phyloP scores from a whole-genome alignment of 1,140 invertebrate genomes.

The Zaprionus lachaisei region DNA sequence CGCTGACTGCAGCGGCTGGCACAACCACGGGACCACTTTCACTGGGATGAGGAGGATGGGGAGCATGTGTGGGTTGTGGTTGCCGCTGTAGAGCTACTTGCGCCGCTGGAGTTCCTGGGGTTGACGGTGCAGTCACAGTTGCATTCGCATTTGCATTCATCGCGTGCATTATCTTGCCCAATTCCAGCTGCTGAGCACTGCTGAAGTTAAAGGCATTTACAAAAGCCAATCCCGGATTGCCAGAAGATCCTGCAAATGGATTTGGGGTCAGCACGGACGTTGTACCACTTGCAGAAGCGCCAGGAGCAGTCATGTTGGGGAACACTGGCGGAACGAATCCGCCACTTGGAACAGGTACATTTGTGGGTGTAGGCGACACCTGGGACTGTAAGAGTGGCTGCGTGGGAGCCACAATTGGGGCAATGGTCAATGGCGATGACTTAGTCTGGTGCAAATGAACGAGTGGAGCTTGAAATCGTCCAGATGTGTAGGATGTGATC shows the following conservation, averaged over 20 bases:
- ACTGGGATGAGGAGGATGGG: conserved; percentile 27
- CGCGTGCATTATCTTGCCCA: conserved; percentile 75
- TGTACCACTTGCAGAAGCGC: conserved; percentile 18
- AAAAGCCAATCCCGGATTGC: conserved; percentile 59
- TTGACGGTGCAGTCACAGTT: neutral
- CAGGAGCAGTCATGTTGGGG: conserved; percentile 48
- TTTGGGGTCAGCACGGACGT: conserved; percentile 75
- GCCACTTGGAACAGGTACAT: conserved; percentile 81
- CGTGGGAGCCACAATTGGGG: conserved; percentile 39
- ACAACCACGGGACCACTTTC: conserved; percentile 30
- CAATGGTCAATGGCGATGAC: conserved; percentile 64
- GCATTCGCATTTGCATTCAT: conserved; percentile 46
- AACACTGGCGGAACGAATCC: conserved; percentile 73
- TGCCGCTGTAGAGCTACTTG: conserved; percentile 12
- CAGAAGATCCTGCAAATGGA: conserved; percentile 62
- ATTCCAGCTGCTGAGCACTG: conserved; percentile 65
- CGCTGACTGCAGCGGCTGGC: conserved; percentile 46
- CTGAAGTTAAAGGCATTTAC: conserved; percentile 68
- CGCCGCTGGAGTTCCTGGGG: conserved; percentile 8
- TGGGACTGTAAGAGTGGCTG: conserved; percentile 42
- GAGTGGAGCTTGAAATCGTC: conserved; percentile 71
- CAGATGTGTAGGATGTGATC: conserved; percentile 59
- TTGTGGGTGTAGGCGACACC: conserved; percentile 66
- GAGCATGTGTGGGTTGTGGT: conserved; percentile 11
- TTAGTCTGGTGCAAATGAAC: conserved; percentile 55